These are phyloP conservation scores for Larimichthys crocea DNA, from an alignment of 2,113 vertebrate genomes.

Conservation along the genomic window DNA sequence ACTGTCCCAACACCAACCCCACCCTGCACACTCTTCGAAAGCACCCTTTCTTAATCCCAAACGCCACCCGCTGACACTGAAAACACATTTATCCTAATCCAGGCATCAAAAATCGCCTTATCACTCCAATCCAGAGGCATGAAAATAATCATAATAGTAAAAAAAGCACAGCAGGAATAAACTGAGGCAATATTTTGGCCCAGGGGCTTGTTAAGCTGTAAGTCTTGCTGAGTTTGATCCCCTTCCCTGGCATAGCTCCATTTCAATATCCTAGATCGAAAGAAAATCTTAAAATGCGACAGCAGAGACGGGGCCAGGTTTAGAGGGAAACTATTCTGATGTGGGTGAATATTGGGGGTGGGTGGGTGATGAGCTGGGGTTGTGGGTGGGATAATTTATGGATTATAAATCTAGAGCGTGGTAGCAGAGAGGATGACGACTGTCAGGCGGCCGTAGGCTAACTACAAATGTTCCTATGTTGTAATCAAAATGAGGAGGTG, in stretches of 20 bases:
- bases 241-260: conserved; percentile 31
- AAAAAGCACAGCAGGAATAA: conserved; percentile 22
- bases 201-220: conserved; percentile 28
- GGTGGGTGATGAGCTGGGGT: background rate
- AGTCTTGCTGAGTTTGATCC: conserved; percentile 38
- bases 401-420: conserved; percentile 21
- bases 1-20: background rate
- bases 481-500: conserved; percentile 21
- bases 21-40: background rate
- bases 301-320: background rate
- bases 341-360: background rate
- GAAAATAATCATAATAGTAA: conserved; percentile 16
- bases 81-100: conserved; percentile 42
- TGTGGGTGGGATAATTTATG: conserved; percentile 18
- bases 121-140: conserved; percentile 40
- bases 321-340: conserved; percentile 9
- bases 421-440: conserved; percentile 7
- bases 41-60: conserved; percentile 37
- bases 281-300: background rate
- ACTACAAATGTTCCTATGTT: conserved; percentile 15
- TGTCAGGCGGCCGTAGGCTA: background rate
- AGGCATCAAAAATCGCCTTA: conserved; percentile 22
- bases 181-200: conserved; percentile 20
- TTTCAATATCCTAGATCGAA: conserved; percentile 34
- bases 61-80: conserved; percentile 27